These are phyloP conservation scores for Fragum whitleyi DNA, from an alignment of 2,888 invertebrate species.

Conservation along the genomic window DNA sequence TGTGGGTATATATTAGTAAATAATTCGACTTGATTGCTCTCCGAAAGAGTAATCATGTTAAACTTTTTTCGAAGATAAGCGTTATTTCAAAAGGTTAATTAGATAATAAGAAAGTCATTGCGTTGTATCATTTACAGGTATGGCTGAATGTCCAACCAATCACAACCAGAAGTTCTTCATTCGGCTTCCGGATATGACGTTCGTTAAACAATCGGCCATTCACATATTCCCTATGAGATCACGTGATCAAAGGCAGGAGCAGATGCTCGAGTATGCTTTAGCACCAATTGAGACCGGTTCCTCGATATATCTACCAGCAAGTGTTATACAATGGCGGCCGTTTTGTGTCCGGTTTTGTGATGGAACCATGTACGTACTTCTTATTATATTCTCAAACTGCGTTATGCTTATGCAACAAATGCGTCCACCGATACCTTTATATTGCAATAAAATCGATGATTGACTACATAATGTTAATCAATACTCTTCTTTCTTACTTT, in stretches of 20 bases:
- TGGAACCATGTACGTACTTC: conserved; percentile 24
- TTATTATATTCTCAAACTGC: not conserved
- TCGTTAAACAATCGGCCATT: conserved; percentile 29
- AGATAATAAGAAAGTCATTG: too few species aligned
- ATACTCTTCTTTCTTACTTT: not conserved
- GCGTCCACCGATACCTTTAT: not conserved
- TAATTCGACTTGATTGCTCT: too few species aligned
- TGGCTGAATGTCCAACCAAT: conserved; percentile 18
- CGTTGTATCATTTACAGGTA: too few species aligned
- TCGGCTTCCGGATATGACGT: conserved; percentile 22
- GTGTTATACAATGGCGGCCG: conserved; percentile 24
- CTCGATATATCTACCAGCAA: conserved; percentile 34
- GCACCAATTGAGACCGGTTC: conserved; percentile 35
- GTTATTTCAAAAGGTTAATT: too few species aligned
- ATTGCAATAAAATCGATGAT: not conserved
- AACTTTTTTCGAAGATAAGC: too few species aligned
- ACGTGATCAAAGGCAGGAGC: conserved; percentile 5
- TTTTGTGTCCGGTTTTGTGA: conserved; percentile 34
- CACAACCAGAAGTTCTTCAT: conserved; percentile 22
- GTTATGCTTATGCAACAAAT: not conserved
- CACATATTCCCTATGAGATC: conserved; percentile 33
- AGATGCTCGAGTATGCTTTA: conserved; percentile 35
- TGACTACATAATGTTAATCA: not conserved
- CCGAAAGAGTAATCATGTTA: too few species aligned
- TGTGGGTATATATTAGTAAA: too few species aligned